phyloP scores from a whole-genome alignment of 35 echinoderm and acorn worm genomes.

The Stichopus chloronotus region DNA sequence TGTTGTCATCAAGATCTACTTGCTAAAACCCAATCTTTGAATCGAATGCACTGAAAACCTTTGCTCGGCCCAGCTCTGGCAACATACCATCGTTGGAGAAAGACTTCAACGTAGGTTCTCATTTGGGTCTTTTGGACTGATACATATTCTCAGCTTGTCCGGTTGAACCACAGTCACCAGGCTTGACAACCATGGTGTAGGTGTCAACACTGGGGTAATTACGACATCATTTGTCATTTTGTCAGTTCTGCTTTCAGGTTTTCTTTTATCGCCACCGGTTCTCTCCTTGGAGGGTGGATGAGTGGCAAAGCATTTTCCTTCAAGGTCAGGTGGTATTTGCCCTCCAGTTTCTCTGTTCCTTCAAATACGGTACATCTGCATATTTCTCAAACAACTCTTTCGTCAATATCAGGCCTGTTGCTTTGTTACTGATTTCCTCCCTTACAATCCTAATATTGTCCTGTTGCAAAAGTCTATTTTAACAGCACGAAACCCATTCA shows the following conservation, averaged over 20 bases:
- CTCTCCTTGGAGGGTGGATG: slow-evolving; percentile 72
- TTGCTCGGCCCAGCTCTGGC: slow-evolving; percentile 44
- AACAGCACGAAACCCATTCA: too few species aligned
- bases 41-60: slow-evolving; percentile 60
- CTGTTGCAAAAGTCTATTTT: too few species aligned
- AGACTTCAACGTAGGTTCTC: slow-evolving; percentile 25
- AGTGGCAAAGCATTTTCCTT: slow-evolving; percentile 56
- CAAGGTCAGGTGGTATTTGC: slow-evolving; percentile 59
- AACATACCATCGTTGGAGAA: slow-evolving; percentile 36
- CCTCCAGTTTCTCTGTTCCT: not conserved
- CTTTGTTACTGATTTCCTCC: not conserved
- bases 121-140: slow-evolving; percentile 45
- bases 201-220: slow-evolving; percentile 46
- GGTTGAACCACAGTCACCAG: not conserved
- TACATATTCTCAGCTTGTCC: slow-evolving; percentile 21
- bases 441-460: slow-evolving; percentile 45
- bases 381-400: not conserved
- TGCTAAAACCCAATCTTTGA: slow-evolving; percentile 79
- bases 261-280: slow-evolving; percentile 64
- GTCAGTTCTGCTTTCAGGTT: slow-evolving; percentile 59
- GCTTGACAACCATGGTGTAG: slow-evolving; percentile 39
- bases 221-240: slow-evolving; percentile 59
- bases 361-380: slow-evolving; percentile 74
- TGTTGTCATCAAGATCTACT: slow-evolving; percentile 65
- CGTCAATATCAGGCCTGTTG: not conserved